Conservation (phyloP, 2,113 vertebrate genomes). For the Accipiter cooperii region DNA sequence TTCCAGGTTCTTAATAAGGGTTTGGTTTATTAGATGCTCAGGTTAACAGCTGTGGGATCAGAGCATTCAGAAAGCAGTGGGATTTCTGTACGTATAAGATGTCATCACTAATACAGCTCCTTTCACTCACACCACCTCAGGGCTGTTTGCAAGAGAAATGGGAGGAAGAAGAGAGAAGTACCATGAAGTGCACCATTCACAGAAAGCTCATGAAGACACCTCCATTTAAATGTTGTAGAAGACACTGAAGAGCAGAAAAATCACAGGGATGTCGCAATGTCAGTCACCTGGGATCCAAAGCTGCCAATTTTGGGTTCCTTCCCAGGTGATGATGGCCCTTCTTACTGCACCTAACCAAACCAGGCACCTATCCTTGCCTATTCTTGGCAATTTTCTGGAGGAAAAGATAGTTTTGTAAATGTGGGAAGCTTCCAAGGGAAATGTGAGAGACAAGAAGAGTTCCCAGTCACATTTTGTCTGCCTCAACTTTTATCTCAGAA, state of each 20-base stretch:
- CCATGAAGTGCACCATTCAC: background rate
- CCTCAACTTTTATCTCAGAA: background rate
- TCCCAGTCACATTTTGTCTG: background rate
- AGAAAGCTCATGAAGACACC: background rate
- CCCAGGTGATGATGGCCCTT: background rate
- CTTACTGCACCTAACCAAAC: background rate
- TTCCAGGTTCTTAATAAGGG: background rate
- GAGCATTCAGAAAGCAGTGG: background rate
- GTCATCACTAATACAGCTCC: background rate
- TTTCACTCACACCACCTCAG: background rate
- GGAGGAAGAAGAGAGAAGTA: background rate
- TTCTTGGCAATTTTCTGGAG: background rate
- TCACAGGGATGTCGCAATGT: background rate
- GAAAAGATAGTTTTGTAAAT: background rate
- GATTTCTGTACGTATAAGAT: accelerated
- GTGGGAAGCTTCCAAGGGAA: background rate
- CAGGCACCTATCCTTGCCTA: background rate
- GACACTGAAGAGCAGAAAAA: background rate
- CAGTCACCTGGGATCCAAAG: background rate
- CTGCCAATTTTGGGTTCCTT: background rate
- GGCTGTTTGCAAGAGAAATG: background rate
- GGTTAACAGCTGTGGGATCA: background rate
- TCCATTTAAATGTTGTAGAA: background rate
- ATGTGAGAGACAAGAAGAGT: background rate
- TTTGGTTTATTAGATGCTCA: background rate